Evolutionary conservation across 2,113 vertebrate genomes (phyloP), one percentile per base, ranked within the genome.

Genomic region (Ailurus styani): DNA sequence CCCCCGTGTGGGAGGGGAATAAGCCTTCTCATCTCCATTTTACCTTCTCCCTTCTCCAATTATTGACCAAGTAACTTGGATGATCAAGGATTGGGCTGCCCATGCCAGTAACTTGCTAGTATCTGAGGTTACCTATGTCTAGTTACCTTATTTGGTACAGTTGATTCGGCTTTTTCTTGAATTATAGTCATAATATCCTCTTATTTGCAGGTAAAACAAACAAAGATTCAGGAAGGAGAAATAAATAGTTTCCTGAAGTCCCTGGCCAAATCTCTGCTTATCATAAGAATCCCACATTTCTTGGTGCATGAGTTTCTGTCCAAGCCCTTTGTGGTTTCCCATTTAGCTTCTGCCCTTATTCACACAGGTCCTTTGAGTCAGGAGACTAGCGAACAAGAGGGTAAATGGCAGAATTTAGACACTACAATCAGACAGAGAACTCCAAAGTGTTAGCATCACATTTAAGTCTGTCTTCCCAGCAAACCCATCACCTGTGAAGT

Each of bases 401-500:
- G 12, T 52, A n/a, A 47, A 73, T 21, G 9, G 40, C 20, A 68
- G 34, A 57, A 73, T 62, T 25, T n/a, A 50, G 31, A n/a, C 0
- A 2, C 64, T 45, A 50, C 27, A 45, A 40, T 10, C 40, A 54
- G 77, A 77, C 29, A 34, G 8, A 68, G 8, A 83, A 73, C 55
- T 82, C 79, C 57, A 68, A 72, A 82, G 75, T 50, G n/a, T 60
- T 54, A 84, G 25, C 6, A 1, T 34, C 9, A 12, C n/a, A 7
- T 31, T 62, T 8, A 86, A 93, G 60, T 68, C 45, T 78, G 7
- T 54, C 87, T 94, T 97, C 62, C 82, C 31, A 95, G 79, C 23
- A 79, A 85, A 60, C 34, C 34, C 31, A 14, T 87, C 84, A 92
- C 90, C 84, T 95, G 75, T 97, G 95, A 93, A 97, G 37, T 85